Base-by-base conservation (phyloP, 2,797 vertebrate species). In the Phoeniculus purpureus region DNA sequence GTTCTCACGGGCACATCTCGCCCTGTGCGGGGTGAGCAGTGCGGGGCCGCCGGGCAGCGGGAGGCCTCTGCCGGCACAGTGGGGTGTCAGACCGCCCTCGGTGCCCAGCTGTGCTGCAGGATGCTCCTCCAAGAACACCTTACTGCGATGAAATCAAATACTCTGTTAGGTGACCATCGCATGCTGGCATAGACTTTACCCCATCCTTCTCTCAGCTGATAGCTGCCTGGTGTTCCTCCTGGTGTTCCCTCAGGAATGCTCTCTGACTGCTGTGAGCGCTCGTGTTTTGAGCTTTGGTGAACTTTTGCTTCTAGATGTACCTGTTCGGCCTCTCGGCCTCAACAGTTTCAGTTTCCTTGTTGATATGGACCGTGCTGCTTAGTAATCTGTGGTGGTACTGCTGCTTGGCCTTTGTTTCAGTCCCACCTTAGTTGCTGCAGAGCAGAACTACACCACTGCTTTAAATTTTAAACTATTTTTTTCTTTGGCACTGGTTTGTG, bases 171-270 rank as follows among this genome's bases (percentile, higher is more conserved):
- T 81, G 62, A 72, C 45, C 75, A 4, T 40, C 3, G 3, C 27
- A 0, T 14, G 34, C 43, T 59, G 79, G 55, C 73, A 7, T 23
- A 52, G 75, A 4, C 31, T 73, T 56, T 60, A 60, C 47, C 26
- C 19, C 1, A 0, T 56, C 31, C 58, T 56, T 51, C 31, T 27
- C 6, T 29, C 7, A 2, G 43, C 86, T 67, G 58, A 14, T 62
- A 9, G 14, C 32, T 47, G 78, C 43, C 52, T 29, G 3, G 13
- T 1, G 3, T 62, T 90, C 31, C 21, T 0, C 43, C 52, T 29
- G 3, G 13, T 1, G 3, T 62, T 90, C 31, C 21, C 0, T 0
- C 12, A 27, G 47, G 43, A 84, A 26, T 0, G 4, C n/a, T 26
- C 43, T 2, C 0, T 22, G 65, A 6, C 51, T 45, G 43, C 68